Base-by-base conservation (phyloP, 2,797 vertebrate species). In the Geotrypetes seraphini region DNA sequence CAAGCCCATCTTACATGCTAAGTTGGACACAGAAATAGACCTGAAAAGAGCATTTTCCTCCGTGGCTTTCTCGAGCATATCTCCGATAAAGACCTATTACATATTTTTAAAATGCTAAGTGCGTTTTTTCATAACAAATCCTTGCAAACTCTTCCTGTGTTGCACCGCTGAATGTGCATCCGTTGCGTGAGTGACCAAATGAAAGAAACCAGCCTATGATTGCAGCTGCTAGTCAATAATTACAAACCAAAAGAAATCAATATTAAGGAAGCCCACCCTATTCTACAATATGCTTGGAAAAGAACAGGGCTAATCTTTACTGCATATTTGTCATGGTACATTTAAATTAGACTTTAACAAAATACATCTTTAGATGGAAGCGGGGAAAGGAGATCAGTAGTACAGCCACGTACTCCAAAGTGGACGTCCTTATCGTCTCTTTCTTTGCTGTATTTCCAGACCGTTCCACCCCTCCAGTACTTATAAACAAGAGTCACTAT, bases 261-360 rank as follows among this genome's bases (percentile, higher is more conserved):
- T n/a, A n/a, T n/a, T n/a, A n/a, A n/a, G n/a, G n/a, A n/a, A n/a
- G n/a, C n/a, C n/a, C n/a, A n/a, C n/a, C n/a, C 73, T 84, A 79
- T 57, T 64, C 71, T 81, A 84, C 59, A 14, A n/a, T 33, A n/a
- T n/a, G n/a, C n/a, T 74, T 65, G 69, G 60, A 73, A 77, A 73
- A 73, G 58, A 73, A 78, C 74, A 70, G 61, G 79, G 48, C 60
- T 78, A 70, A 64, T 52, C 66, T 65, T 78, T 70, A 66, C 77
- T 79, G 73, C 58, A 67, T 84, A 76, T 75, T 77, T 74, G 59
- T 68, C 66, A 73, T 67, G 55, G 66, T 83, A 82, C 56, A 75
- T 61, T 85, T 85, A 84, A 82, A 81, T 85, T 83, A 83, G 63
- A 66, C 57, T 70, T 81, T 79, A 83, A 78, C 81, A 85, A 81